Evolutionary conservation across 2,888 invertebrate genomes (phyloP).

Genomic region (Thalpophila matura): DNA sequence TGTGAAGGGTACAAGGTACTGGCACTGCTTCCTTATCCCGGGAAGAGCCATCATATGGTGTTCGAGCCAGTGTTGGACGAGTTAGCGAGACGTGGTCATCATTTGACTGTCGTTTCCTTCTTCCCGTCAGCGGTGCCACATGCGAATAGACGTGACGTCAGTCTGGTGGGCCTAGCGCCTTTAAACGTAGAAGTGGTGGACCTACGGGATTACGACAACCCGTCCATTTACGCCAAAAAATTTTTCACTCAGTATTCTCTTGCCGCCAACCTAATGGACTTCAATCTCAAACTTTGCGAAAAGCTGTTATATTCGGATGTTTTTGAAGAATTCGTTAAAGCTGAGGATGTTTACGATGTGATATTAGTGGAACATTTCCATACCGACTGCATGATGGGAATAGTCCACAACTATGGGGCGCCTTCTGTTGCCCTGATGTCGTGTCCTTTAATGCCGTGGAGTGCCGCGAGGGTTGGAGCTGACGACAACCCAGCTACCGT

Average conservation of each 20-base stretch:
- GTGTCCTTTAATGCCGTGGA: conserved; percentile 80
- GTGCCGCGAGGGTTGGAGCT: conserved; percentile 74
- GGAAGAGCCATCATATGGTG: conserved; percentile 88
- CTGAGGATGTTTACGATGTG: conserved; percentile 81
- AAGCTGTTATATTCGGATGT: conserved; percentile 67
- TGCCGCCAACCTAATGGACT: conserved; percentile 60
- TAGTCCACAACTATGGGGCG: conserved; percentile 79
- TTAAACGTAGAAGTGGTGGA: conserved; percentile 71
- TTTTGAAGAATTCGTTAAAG: conserved; percentile 73
- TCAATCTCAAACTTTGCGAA: conserved; percentile 71
- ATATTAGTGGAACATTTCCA: conserved; percentile 87
- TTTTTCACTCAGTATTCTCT: conserved; percentile 59
- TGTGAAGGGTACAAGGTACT: conserved; percentile 75
- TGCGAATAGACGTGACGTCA: conserved; percentile 73
- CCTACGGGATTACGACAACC: conserved; percentile 64
- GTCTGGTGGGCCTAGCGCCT: conserved; percentile 63
- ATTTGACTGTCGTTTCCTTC: conserved; percentile 85
- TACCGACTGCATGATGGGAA: conserved; percentile 85
- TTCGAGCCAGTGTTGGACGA: conserved; percentile 84
- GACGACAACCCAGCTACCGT: conserved; percentile 84
- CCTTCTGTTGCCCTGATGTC: conserved; percentile 84
- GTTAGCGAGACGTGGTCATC: conserved; percentile 81
- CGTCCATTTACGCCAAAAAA: conserved; percentile 50
- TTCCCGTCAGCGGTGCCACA: conserved; percentile 73
- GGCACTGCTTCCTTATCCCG: conserved; percentile 82